These are phyloP conservation scores for Hyphantria cunea DNA, from an alignment of 1,140 invertebrate genomes.

Conservation along the genomic window DNA sequence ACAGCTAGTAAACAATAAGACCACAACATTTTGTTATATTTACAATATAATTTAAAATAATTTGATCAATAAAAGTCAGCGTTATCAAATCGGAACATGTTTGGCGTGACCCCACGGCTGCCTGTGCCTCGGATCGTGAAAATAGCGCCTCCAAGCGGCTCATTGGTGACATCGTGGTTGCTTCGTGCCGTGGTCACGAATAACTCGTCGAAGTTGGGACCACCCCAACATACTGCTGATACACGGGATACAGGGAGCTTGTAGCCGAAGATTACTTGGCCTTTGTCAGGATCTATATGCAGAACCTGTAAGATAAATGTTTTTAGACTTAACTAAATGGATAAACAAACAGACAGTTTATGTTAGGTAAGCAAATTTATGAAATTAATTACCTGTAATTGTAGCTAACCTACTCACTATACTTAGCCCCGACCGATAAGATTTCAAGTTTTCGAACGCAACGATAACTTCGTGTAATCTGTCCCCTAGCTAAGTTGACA, in stretches of 20 bases:
- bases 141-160: constrained; percentile 55
- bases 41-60: neutral
- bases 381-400: no score
- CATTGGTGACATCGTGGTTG: constrained; percentile 6
- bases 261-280: constrained; percentile 54
- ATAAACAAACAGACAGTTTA: no score
- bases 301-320: constrained; percentile 49
- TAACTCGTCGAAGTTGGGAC: constrained; percentile 58
- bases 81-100: constrained; percentile 51
- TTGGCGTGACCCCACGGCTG: constrained; percentile 41
- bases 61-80: constrained; percentile 52
- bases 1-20: neutral
- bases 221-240: constrained; percentile 65
- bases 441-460: no score
- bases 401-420: no score
- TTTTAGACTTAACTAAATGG: no score
- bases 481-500: no score
- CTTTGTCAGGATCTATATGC: constrained; percentile 56
- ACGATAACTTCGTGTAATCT: no score
- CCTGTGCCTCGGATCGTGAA: constrained; percentile 61
- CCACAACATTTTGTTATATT: neutral
- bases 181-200: constrained; percentile 63
- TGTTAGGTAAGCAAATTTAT: no score
- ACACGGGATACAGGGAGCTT: constrained; percentile 54
- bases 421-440: no score